Evolutionary conservation across 1,140 invertebrate genomes (phyloP).

Genomic region (Melipona quadrifasciata): DNA sequence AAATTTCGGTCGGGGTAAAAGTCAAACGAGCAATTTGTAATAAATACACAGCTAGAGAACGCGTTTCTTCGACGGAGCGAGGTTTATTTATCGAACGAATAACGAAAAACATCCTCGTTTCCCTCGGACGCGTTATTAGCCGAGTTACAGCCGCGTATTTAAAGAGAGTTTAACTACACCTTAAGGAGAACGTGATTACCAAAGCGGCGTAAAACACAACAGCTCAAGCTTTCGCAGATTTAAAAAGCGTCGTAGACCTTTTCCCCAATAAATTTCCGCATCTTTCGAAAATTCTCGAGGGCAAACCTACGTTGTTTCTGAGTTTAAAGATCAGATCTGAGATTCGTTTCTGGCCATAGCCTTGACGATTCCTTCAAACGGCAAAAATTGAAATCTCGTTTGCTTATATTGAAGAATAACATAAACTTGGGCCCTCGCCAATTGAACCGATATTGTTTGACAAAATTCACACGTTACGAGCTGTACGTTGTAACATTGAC

Average conservation of each 20-base stretch:
- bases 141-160: not conserved
- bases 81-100: not conserved
- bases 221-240: not conserved
- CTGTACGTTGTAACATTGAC: no score
- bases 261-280: not conserved
- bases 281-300: not conserved
- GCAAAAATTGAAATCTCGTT: no score
- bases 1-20: no score
- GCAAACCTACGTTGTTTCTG: not conserved
- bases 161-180: not conserved
- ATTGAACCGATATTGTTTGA: no score
- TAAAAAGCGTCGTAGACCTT: constrained; percentile 22
- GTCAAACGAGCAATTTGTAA: no score
- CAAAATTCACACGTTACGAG: no score
- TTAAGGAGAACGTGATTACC: not conserved
- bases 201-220: not conserved
- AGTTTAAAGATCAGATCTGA: not conserved
- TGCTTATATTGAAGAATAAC: no score
- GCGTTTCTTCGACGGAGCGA: not conserved
- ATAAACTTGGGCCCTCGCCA: no score
- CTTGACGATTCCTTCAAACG: no score
- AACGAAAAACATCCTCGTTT: not conserved
- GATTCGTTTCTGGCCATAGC: no score
- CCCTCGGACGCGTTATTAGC: not conserved
- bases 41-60: not conserved